These are phyloP conservation scores for Meriones unguiculatus DNA, from an alignment of 2,113 vertebrate species.

Conservation along the genomic window DNA sequence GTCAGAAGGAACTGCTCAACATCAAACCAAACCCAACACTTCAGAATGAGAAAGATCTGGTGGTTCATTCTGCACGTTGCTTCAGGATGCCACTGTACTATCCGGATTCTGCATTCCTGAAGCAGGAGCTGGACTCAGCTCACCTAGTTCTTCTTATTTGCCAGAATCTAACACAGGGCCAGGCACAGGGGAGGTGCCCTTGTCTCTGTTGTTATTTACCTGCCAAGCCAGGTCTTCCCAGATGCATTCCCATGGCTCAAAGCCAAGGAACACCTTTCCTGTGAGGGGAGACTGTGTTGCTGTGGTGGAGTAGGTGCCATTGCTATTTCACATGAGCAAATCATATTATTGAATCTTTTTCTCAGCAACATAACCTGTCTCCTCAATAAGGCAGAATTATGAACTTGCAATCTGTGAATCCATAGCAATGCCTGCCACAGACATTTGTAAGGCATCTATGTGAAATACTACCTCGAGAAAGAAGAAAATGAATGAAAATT, in stretches of 20 bases:
- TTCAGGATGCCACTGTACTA: accelerated
- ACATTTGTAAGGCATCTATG: background rate
- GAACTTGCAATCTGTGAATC: background rate
- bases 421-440: background rate
- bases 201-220: background rate
- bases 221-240: background rate
- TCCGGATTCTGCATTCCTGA: background rate
- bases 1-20: background rate
- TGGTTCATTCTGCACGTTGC: accelerated
- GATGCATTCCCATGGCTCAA: background rate
- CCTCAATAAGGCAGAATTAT: background rate
- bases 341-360: background rate
- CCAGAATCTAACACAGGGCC: background rate
- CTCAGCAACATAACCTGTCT: background rate
- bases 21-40: background rate
- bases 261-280: accelerated
- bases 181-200: background rate
- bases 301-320: accelerated
- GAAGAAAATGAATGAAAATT: background rate
- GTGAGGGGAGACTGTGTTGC: background rate
- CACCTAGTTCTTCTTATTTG: background rate
- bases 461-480: background rate
- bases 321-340: background rate
- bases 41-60: no score
- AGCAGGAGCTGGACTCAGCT: background rate